Conservation (phyloP, 2,888 invertebrate genomes). For the Sepioteuthis lessoniana region DNA sequence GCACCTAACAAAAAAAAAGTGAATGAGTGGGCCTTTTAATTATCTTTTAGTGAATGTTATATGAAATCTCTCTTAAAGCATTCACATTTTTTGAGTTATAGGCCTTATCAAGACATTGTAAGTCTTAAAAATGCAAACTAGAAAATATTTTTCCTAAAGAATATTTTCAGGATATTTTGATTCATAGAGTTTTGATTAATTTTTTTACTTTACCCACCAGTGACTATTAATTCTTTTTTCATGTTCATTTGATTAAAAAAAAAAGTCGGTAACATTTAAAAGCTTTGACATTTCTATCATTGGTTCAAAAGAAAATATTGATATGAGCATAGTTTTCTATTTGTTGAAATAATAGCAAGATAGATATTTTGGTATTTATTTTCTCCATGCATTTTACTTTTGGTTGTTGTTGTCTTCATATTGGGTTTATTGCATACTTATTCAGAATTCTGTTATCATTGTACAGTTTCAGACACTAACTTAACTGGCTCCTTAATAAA, state of each 20-base stretch:
- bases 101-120: not conserved
- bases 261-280: constrained; percentile 15
- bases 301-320: not conserved
- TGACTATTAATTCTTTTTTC: not conserved
- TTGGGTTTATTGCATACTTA: constrained; percentile 8
- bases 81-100: not conserved
- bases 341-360: constrained; percentile 9
- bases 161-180: constrained; percentile 1
- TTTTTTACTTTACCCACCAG: not conserved
- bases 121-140: not conserved
- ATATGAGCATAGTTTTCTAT: constrained; percentile 23
- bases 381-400: not conserved
- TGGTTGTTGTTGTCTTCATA: constrained; percentile 2
- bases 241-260: not conserved
- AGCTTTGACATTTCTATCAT: not conserved
- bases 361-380: constrained; percentile 23
- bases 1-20: not conserved
- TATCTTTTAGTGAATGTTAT: not conserved
- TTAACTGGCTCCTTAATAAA: not conserved
- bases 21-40: constrained; percentile 3
- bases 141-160: not conserved
- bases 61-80: not conserved
- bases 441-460: not conserved
- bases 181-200: not conserved
- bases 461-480: constrained; percentile 33